Conservation (phyloP, 2,888 invertebrate species). For the Parascotia fuliginaria region DNA sequence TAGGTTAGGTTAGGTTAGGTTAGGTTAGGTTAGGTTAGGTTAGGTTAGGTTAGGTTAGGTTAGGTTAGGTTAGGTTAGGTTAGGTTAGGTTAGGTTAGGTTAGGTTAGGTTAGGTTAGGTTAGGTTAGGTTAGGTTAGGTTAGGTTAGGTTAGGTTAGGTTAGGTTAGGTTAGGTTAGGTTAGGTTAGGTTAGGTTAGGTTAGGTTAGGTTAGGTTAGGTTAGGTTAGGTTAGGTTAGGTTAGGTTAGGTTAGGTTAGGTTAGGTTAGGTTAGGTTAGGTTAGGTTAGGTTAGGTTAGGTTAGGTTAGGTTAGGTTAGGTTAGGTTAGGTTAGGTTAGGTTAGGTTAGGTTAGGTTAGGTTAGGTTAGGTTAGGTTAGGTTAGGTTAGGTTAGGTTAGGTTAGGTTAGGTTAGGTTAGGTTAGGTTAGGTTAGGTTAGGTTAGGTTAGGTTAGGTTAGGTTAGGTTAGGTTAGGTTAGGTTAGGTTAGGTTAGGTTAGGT, state of each 20-base stretch:
- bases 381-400: too few species aligned
- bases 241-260: conserved; percentile 1
- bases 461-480: too few species aligned
- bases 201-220: conserved; percentile 1
- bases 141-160: not conserved
- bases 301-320: conserved; percentile 1
- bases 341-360: not conserved
- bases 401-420: too few species aligned
- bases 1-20: too few species aligned
- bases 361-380: too few species aligned
- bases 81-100: too few species aligned
- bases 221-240: conserved; percentile 1
- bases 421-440: too few species aligned
- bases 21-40: too few species aligned
- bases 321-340: conserved; percentile 1
- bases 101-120: not conserved
- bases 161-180: not conserved
- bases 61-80: too few species aligned
- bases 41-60: too few species aligned
- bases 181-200: conserved; percentile 1
- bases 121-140: not conserved
- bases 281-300: conserved; percentile 1
- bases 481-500: too few species aligned
- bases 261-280: conserved; percentile 1
- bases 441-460: too few species aligned